These are phyloP conservation scores for Rhagium mordax DNA, from an alignment of 2,888 invertebrate genomes.

Conservation along the genomic window DNA sequence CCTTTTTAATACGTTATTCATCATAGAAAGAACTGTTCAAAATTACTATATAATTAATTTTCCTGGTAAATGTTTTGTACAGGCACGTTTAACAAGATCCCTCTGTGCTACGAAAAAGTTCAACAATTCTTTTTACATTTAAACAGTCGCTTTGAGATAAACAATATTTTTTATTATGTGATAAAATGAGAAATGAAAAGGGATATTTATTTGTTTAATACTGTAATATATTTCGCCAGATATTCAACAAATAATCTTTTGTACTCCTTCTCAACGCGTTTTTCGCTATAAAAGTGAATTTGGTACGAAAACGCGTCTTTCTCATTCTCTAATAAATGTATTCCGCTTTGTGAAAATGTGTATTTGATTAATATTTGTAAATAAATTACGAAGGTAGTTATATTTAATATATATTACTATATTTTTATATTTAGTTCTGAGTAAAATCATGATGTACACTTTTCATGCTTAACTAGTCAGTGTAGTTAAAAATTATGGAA, in stretches of 20 bases:
- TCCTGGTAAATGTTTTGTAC: neutral
- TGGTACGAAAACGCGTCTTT: conserved; percentile 29
- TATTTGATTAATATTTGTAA: neutral
- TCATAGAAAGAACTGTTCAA: neutral
- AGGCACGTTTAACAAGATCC: neutral
- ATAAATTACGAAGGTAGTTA: neutral
- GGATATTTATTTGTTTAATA: conserved; percentile 12
- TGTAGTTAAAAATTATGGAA: too few relatives aligned
- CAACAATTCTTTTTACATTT: neutral
- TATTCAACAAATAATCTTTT: conserved; percentile 10
- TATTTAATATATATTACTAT: too few relatives aligned
- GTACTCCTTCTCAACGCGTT: conserved; percentile 19
- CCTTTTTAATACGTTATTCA: too few relatives aligned
- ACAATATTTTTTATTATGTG: conserved; percentile 17
- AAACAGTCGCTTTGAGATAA: conserved; percentile 2
- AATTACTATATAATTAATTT: neutral
- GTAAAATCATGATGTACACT: too few relatives aligned
- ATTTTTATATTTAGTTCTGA: too few relatives aligned
- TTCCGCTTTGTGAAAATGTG: neutral
- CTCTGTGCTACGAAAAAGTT: neutral
- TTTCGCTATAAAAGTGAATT: conserved; percentile 21
- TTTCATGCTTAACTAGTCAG: too few relatives aligned
- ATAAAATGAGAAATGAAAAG: conserved; percentile 11
- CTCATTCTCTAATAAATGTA: neutral
- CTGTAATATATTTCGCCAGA: conserved; percentile 11